Evolutionary conservation across 2,797 vertebrate genomes (phyloP), one percentile per base, ranked within the genome.

Genomic region (Poeciliopsis presidionis): DNA sequence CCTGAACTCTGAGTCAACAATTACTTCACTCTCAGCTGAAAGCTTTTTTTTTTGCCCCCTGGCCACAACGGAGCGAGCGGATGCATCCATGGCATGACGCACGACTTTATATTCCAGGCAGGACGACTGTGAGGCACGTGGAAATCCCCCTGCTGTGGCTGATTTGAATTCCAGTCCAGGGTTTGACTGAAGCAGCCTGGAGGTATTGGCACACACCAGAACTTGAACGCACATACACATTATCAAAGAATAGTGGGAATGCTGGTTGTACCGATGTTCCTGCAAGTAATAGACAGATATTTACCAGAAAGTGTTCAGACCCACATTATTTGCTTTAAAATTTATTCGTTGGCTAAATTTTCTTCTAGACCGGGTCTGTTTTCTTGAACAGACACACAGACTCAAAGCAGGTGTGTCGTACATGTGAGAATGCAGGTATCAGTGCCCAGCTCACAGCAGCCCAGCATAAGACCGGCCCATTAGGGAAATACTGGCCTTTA

Each of bases 61-160:
- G 78, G 89, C 81, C 84, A 79, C 57, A 39, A 83, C 82, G 88
- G 90, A 89, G 89, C 82, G 85, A 91, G 89, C 85, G 89, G 94
- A 93, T 91, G 85, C 87, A 87, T 87, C 89, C 71, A 55, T 57
- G 61, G 83, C 73, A 90, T 94, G 93, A 93, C 87, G 83, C 92
- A 93, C 85, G 4, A 57, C 82, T 88, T 89, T 77, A 84, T 85
- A 84, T 84, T 89, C 85, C 81, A 69, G 81, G 87, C 84, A 84
- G 79, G 84, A 86, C 41, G 53, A 80, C 85, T 78, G 78, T 78
- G 86, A 92, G 88, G 92, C 92, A 87, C 91, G 88, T 93, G 94
- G 94, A 95, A 95, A 94, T 93, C 89, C 92, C 93, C 94, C 84
- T 73, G 83, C 83, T 91, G 91, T 88, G 89, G 90, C 90, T 84